These are phyloP conservation scores for Mycalesis mineus DNA, from an alignment of 2,888 invertebrate species.

Conservation along the genomic window DNA sequence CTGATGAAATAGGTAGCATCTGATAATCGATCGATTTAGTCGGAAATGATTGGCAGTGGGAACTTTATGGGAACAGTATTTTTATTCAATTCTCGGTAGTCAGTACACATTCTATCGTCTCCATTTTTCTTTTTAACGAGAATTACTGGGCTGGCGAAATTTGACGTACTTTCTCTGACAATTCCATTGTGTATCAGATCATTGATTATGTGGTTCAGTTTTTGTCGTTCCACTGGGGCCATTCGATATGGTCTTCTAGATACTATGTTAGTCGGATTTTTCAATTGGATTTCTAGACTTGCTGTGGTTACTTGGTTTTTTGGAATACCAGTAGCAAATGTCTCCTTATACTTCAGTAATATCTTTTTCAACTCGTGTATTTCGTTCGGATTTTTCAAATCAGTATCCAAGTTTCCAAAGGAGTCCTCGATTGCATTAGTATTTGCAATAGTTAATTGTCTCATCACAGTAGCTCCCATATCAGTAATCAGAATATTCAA, in stretches of 20 bases:
- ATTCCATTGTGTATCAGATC: background rate
- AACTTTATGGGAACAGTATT: background rate
- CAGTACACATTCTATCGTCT: background rate
- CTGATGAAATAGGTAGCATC: slow-evolving; percentile 25
- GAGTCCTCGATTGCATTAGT: background rate
- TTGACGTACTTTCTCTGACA: background rate
- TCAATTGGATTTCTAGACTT: background rate
- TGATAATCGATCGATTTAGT: slow-evolving; percentile 21
- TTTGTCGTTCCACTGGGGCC: background rate
- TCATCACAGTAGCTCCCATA: background rate
- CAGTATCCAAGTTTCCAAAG: background rate
- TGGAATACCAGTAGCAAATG: background rate
- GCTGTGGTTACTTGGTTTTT: background rate
- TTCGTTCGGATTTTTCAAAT: background rate
- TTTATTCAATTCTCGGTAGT: background rate
- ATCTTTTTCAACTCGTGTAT: background rate
- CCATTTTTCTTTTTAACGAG: background rate
- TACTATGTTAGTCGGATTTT: background rate
- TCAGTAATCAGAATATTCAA: slow-evolving; percentile 8
- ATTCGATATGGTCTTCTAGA: background rate
- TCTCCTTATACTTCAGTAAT: background rate
- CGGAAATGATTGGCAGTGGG: background rate
- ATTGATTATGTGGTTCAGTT: background rate
- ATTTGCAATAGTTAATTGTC: background rate
- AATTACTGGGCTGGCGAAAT: background rate